These are phyloP conservation scores for Drosophila triauraria DNA, from an alignment of 1,140 invertebrate genomes.

Conservation along the genomic window DNA sequence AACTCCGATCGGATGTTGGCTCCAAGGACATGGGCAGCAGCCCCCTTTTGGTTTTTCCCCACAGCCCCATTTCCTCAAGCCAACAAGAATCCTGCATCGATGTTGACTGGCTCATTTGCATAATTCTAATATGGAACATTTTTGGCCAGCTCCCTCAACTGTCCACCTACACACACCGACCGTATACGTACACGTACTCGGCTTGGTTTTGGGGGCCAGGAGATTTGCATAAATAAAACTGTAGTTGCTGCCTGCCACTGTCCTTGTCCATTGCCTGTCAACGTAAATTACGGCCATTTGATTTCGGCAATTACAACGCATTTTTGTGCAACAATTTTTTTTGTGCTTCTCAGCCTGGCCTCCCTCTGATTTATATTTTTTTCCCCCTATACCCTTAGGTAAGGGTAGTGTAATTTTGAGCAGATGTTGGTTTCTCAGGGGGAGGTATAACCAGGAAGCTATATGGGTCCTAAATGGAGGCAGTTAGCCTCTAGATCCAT, in stretches of 20 bases:
- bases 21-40: constrained; percentile 38
- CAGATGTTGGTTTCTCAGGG: neutral
- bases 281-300: constrained; percentile 79
- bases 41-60: too few relatives aligned
- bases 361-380: constrained; percentile 47
- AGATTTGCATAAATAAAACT: constrained; percentile 80
- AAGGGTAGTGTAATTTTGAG: neutral
- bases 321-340: constrained; percentile 78
- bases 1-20: constrained; percentile 42
- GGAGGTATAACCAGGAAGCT: neutral
- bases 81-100: constrained; percentile 33
- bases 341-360: constrained; percentile 11
- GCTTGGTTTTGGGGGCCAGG: constrained; percentile 19
- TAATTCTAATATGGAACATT: constrained; percentile 83
- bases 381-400: neutral
- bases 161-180: constrained; percentile 42
- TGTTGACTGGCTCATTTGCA: constrained; percentile 68
- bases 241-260: constrained; percentile 58
- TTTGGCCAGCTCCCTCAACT: constrained; percentile 56
- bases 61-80: neutral
- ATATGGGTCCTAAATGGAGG: too few relatives aligned
- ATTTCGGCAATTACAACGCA: constrained; percentile 82
- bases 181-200: constrained; percentile 7
- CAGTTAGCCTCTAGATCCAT: neutral
- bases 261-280: constrained; percentile 61